Conservation (phyloP, 2,797 vertebrate species). For the Luscinia megarhynchos region DNA sequence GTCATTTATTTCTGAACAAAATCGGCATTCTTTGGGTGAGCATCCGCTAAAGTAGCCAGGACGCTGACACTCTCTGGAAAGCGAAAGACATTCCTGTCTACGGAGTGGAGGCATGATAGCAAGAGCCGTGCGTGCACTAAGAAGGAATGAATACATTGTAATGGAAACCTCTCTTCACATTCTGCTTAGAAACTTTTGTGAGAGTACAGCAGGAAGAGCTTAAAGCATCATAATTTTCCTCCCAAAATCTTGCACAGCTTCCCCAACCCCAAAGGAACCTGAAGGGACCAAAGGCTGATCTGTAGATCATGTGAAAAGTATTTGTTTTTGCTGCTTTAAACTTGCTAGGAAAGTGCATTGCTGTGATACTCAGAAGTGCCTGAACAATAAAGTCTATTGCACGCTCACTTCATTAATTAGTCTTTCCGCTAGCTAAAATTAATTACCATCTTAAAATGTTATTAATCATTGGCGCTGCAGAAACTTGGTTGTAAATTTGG, state of each 20-base stretch:
- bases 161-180: not conserved
- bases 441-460: conserved; percentile 76
- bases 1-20: not conserved
- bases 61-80: not conserved
- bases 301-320: not conserved
- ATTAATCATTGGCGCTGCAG: conserved; percentile 65
- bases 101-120: not conserved
- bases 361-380: conserved; percentile 19
- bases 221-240: not conserved
- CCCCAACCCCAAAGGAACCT: not conserved
- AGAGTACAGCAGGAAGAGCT: not conserved
- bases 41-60: not conserved
- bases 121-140: not conserved
- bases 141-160: not conserved
- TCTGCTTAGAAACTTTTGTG: conserved; percentile 40
- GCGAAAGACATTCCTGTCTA: not conserved
- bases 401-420: conserved; percentile 67
- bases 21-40: not conserved
- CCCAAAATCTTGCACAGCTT: not conserved
- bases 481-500: conserved; percentile 65
- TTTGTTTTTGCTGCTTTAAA: conserved; percentile 45
- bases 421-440: conserved; percentile 70
- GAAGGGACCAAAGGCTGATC: not conserved
- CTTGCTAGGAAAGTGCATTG: not conserved
- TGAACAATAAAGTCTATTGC: conserved; percentile 53